Base-by-base conservation (phyloP, 2,113 vertebrate genomes). In the Actenoides hombroni region DNA sequence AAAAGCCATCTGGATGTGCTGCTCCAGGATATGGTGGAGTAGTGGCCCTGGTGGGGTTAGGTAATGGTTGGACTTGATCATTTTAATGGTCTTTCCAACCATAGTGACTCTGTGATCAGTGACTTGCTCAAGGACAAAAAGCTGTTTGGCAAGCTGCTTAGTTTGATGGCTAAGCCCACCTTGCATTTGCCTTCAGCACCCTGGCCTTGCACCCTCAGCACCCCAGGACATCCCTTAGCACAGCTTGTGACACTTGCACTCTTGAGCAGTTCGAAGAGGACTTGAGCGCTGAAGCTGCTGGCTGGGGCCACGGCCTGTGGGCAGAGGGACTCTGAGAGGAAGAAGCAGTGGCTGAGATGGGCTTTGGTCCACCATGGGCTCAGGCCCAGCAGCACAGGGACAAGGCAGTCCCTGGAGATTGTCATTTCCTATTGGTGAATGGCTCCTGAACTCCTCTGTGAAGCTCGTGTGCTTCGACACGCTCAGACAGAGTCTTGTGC, bases 251-350 rank as follows among this genome's bases (percentile, higher is more conserved):
- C 31, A 5, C 29, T 44, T 68, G 31, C 68, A 26, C 59, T 57
- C 48, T 35, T 9, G 7, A 80, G 51, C 31, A 20, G 11, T 13
- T 77, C 68, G 24, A 49, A 73, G n/a, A n/a, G 16, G 9, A 42
- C 33, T 88, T 28, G 16, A 16, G 51, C 3, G 0, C 46, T 60
- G 53, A 54, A 76, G 48, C 8, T 29, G 16, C 25, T 51, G 39
- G 6, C 28, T 3, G 3, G 33, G 16, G 21, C 21, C 25, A 2
- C 4, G 31, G 63, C 9, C 16, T 18, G 1, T 5, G 44, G 26
- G 49, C 59, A 74, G 16, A 76, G 57, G 59, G 29, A 2, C 33
- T 73, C 68, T 37, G 21, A 67, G 65, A 67, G 25, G 46, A 13
- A 37, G 31, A 46, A 69, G 37, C 12, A 48, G 25, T 8, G 18